Base-by-base conservation (phyloP, 2,797 vertebrate genomes). In the Gouania willdenowi region DNA sequence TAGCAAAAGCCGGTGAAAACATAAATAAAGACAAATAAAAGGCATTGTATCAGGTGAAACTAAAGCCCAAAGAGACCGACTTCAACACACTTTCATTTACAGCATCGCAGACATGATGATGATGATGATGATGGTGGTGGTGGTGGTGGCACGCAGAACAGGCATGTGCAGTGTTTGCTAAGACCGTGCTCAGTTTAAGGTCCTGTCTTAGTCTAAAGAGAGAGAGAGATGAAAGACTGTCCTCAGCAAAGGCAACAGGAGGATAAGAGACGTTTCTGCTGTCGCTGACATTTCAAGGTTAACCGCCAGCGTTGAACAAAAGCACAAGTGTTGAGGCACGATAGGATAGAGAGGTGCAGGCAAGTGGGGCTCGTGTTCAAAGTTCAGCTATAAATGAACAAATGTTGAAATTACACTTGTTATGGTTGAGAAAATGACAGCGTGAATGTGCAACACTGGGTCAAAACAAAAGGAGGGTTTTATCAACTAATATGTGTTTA, bases 231-330 rank as follows among this genome's bases (percentile, higher is more conserved):
- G 68, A 60, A 68, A 62, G 71, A 71, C 57, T 55, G 62, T 69
- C 43, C 58, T 68, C 59, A 57, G 65, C 59, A 66, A 82, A 85
- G 84, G 81, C 81, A 84, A 81, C 70, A 26, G 52, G 62, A 75
- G 58, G 53, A 61, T 16, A 22, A 49, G 48, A 25, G 49, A 45
- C 7, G 9, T 56, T 58, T 47, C 23, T 29, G 10, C 47, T 11
- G 27, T 64, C 60, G 42, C 49, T 41, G 50, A 43, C 45, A 21
- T 56, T 54, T n/a, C n/a, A n/a, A 8, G 8, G 6, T 5, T 44
- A 41, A 56, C 41, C 44, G 41, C 60, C 40, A 46, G 41, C 21
- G 45, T 49, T 38, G 16, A 71, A 66, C 75, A 23, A 67, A 76
- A 49, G 30, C 43, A 13, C 40, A 63, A 43, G 77, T 58, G 70